Conservation (phyloP, 2,888 invertebrate species). For the Orthonevra nobilis region DNA sequence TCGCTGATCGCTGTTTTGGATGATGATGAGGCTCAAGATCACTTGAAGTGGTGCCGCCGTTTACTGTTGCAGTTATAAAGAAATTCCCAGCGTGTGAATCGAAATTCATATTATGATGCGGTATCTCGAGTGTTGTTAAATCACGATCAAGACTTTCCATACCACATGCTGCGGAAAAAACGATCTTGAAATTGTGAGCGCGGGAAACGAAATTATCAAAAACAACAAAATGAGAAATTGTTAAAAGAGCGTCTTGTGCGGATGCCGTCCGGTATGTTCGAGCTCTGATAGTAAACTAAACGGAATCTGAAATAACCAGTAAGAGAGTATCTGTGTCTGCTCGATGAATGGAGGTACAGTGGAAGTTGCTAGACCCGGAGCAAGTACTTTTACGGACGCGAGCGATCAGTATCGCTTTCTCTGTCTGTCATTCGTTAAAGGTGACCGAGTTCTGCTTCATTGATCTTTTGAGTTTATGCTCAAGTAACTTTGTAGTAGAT, state of each 20-base stretch:
- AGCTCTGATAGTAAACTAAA: conserved; percentile 64
- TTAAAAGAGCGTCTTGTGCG: conserved; percentile 21
- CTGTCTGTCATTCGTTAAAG: conserved; percentile 12
- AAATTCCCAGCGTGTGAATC: conserved; percentile 74
- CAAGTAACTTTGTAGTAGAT: conserved; percentile 51
- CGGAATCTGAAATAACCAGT: conserved; percentile 31
- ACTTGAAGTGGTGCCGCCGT: conserved; percentile 38
- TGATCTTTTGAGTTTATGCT: conserved; percentile 45
- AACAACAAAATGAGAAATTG: conserved; percentile 12
- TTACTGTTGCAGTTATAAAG: conserved; percentile 38
- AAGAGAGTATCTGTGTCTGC: conserved; percentile 41
- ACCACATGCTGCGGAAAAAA: conserved; percentile 26
- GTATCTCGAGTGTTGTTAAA: conserved; percentile 77
- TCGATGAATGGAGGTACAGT: conserved; percentile 16
- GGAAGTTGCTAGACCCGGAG: conserved; percentile 19
- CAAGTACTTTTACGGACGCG: too few relatives aligned
- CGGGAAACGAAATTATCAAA: background rate
- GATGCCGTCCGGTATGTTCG: conserved; percentile 42
- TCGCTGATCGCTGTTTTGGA: conserved; percentile 22
- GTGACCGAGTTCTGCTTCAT: conserved; percentile 1
- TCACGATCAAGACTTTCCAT: conserved; percentile 77
- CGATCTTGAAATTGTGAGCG: conserved; percentile 44
- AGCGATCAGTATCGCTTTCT: conserved; percentile 47
- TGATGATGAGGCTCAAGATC: conserved; percentile 31
- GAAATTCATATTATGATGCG: conserved; percentile 77